phyloP scores from a whole-genome alignment of 2,888 invertebrate genomes.

The Quadroppia sp. region DNA sequence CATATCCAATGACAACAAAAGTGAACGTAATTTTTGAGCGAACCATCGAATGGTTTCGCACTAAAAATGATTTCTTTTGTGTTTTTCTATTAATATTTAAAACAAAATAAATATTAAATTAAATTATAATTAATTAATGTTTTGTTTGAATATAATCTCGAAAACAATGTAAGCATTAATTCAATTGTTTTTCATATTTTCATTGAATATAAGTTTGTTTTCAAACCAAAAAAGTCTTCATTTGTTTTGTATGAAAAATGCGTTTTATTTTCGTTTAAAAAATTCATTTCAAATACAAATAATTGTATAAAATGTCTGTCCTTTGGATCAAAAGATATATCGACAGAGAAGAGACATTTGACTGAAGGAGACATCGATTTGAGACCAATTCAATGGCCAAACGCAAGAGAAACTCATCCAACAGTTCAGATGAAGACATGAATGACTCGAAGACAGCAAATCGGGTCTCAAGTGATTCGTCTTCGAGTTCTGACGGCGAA shows the following conservation, averaged over 20 bases:
- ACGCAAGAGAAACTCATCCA: slow-evolving; percentile 6
- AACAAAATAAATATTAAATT: background rate
- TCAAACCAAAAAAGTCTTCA: background rate
- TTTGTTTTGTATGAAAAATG: background rate
- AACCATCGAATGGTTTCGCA: background rate
- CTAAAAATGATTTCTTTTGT: slow-evolving; percentile 16
- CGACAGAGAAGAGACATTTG: too few species aligned
- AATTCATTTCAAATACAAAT: background rate
- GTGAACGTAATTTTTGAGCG: background rate
- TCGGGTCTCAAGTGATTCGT: slow-evolving; percentile 26
- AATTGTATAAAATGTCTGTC: background rate
- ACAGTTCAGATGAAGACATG: slow-evolving; percentile 15
- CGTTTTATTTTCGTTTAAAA: background rate
- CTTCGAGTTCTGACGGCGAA: slow-evolving; percentile 21
- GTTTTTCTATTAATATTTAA: background rate
- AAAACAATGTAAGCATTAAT: background rate
- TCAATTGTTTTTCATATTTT: background rate
- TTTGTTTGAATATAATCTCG: background rate
- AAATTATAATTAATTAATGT: background rate
- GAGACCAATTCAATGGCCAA: background rate
- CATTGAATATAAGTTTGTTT: background rate
- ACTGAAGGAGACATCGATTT: background rate
- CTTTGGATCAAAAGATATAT: background rate
- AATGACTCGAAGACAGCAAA: background rate
- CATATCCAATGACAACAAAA: background rate